A percentile compares a stretch with the other conserved stretches of the same genome.
These are phyloP conservation scores for Cassiopea xamachana DNA, from an alignment of 30 jellyfish, hydroid and myxozoan species.

Conservation along the genomic window DNA sequence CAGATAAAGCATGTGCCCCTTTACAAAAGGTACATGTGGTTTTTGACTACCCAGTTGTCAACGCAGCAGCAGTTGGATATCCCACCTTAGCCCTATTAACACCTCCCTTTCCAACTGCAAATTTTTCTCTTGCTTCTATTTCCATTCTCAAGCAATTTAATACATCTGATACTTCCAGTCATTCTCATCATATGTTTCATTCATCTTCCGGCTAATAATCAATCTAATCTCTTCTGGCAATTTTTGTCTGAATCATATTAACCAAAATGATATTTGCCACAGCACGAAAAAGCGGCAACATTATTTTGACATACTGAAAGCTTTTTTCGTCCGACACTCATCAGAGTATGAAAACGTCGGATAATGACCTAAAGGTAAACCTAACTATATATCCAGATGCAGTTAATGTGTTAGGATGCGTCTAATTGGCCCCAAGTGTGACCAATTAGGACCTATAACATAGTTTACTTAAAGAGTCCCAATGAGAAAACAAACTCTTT, in stretches of 20 bases:
- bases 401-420: too few species aligned
- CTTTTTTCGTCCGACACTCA: too few species aligned
- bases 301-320: too few species aligned
- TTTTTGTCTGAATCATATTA: slow-evolving; percentile 37
- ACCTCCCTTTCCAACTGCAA: slow-evolving; percentile 3
- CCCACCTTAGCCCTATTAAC: slow-evolving; percentile 17
- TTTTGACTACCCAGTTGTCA: slow-evolving; percentile 19
- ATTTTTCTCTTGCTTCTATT: slow-evolving; percentile 41
- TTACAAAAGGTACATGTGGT: slow-evolving; percentile 23
- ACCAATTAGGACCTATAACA: too few species aligned
- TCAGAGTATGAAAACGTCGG: too few species aligned
- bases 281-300: too few species aligned
- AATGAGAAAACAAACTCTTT: too few species aligned
- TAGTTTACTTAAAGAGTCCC: too few species aligned
- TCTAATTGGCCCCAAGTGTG: too few species aligned
- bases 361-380: too few species aligned
- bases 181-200: slow-evolving; percentile 7
- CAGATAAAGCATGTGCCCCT: slow-evolving; percentile 38
- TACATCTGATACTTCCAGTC: slow-evolving; percentile 36
- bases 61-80: slow-evolving; percentile 48
- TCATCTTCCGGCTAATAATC: slow-evolving; percentile 31
- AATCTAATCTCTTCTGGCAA: slow-evolving; percentile 45
- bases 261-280: background rate
- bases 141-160: slow-evolving; percentile 29
- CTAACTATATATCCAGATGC: too few species aligned